Percentiles rank a stretch among this genome's conserved stretches.
phyloP scores from a whole-genome alignment of 2,888 invertebrate species.

The Drosophila paramelanica region DNA sequence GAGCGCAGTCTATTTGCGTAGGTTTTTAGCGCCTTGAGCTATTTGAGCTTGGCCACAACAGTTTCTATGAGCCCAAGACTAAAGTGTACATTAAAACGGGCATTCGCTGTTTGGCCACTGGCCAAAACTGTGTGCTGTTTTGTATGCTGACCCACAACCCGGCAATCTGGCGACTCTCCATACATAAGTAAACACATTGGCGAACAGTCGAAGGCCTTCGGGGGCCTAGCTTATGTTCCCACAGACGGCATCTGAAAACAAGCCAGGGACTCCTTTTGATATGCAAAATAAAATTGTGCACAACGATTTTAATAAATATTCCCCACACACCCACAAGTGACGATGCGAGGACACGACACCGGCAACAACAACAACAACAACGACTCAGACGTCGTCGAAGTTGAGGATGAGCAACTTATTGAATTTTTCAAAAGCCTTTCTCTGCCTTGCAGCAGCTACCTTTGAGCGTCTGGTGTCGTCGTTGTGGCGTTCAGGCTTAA shows the following conservation, averaged over 20 bases:
- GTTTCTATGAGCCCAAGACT: slow-evolving; percentile 50
- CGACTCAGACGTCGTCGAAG: slow-evolving; percentile 18
- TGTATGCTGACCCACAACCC: slow-evolving; percentile 15
- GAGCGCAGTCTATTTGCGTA: slow-evolving; percentile 48
- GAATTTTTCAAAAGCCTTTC: slow-evolving; percentile 73
- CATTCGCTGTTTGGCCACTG: slow-evolving; percentile 34
- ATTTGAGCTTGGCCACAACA: slow-evolving; percentile 55
- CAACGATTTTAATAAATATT: slow-evolving; percentile 80
- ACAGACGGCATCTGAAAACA: slow-evolving; percentile 35
- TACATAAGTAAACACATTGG: slow-evolving; percentile 48
- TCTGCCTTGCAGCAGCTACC: slow-evolving; percentile 1
- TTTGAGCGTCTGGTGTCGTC: neutral
- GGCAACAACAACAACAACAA: slow-evolving; percentile 15
- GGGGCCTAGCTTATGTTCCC: slow-evolving; percentile 21
- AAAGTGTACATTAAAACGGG: slow-evolving; percentile 22
- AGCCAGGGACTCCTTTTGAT: slow-evolving; percentile 70
- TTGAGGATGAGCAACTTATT: slow-evolving; percentile 65
- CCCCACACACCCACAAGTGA: slow-evolving; percentile 42
- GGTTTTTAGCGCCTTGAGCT: slow-evolving; percentile 59
- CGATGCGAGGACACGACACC: slow-evolving; percentile 27
- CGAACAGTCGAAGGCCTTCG: slow-evolving; percentile 10
- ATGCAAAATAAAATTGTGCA: slow-evolving; percentile 76
- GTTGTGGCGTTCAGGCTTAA: slow-evolving; percentile 19
- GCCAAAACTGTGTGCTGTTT: slow-evolving; percentile 35
- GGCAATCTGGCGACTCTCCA: slow-evolving; percentile 1